Evolutionary conservation across 1,140 invertebrate genomes (phyloP), one percentile per base, ranked within the genome.

Genomic region (Dreissena rostriformis): DNA sequence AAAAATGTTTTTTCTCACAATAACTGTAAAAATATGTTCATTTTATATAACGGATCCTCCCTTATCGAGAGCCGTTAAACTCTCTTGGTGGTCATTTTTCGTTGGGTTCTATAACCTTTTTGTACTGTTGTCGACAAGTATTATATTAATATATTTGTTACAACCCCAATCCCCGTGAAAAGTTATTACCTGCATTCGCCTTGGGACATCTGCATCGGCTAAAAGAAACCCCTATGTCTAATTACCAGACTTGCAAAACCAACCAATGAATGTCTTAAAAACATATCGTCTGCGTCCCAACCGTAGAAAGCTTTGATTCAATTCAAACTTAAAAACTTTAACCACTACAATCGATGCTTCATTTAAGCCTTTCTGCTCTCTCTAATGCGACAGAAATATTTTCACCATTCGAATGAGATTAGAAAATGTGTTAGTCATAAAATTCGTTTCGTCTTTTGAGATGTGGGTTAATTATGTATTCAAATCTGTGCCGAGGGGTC

Each of bases 361-460:
- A 79, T 79, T 79, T 53, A 53, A 53, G 52, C 51, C 19, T 29
- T 71, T 57, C 68, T 17, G 49, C 29, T 39, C 49, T 19, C 22
- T 28, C 52, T 28, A 22, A 61, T 39, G 68, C 57, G 67, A 49
- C 29, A 39, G 77, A 79, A 79, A 70, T 52, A 53, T 24, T 70
- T 79, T 53, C 15, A 71, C 51, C 53, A 6, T 53, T 26, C 24
- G 19, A 65, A 51, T 19, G 26, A 57, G 77, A 79, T 79, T 52
- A 79, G 77, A 79, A 79, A 79, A 79, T 79, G 70, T 79, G 77
- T 79, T 68, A 79, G 68, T 79, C 77, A 79, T 79, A 79, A 79
- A 79, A 79, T 79, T 79, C 77, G 77, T 79, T 79, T 79, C 77
- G 77, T 79, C 66, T 79, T 70, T 67, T 79, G 77, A 68, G 49